phyloP scores from a whole-genome alignment of 2,888 invertebrate genomes.

The Camponotus fellah region DNA sequence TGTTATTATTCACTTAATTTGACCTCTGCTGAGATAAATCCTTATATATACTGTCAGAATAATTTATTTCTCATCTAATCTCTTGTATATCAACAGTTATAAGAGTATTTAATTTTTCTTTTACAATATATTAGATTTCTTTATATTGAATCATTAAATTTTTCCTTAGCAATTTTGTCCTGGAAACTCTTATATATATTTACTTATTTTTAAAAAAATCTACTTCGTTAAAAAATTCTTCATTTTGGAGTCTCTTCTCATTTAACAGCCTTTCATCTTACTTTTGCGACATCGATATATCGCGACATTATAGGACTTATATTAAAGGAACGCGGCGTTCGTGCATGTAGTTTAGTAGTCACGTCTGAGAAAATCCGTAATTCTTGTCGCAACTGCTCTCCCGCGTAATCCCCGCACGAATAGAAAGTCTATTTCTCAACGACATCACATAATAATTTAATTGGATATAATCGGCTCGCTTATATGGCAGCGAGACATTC shows the following conservation, averaged over 20 bases:
- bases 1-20: not conserved
- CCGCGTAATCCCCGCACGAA: slow-evolving; percentile 49
- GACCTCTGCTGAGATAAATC: not conserved
- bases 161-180: not conserved
- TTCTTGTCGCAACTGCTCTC: slow-evolving; percentile 21
- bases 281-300: slow-evolving; percentile 61
- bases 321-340: too few relatives aligned
- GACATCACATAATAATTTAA: slow-evolving; percentile 76
- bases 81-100: not conserved
- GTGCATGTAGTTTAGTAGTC: slow-evolving; percentile 76
- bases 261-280: slow-evolving; percentile 58
- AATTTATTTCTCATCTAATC: not conserved
- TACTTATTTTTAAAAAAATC: not conserved
- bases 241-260: slow-evolving; percentile 28
- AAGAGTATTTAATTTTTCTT: not conserved
- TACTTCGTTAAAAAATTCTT: not conserved
- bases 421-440: slow-evolving; percentile 81
- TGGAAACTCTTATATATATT: not conserved
- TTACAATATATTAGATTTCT: not conserved
- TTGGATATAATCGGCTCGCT: slow-evolving; percentile 72
- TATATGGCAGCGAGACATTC: slow-evolving; percentile 58
- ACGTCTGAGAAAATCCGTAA: slow-evolving; percentile 49
- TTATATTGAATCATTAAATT: not conserved
- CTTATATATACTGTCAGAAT: not conserved
- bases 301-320: slow-evolving; percentile 46